Conservation (phyloP, 2,888 invertebrate genomes). For the Eupithecia subfuscata region DNA sequence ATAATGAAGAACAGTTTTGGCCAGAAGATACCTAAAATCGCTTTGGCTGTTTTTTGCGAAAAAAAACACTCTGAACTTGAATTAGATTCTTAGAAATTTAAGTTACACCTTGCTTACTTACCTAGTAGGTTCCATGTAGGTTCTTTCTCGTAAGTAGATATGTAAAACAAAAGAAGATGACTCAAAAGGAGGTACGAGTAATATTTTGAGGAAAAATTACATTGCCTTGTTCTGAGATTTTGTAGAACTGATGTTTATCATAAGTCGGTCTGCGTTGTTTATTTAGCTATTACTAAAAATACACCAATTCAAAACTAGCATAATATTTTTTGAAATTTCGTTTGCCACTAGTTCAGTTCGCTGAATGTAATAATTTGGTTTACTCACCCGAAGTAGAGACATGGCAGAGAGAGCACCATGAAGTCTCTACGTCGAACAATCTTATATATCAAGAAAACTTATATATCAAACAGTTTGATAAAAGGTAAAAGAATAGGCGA, state of each 20-base stretch:
- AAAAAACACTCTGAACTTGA: background rate
- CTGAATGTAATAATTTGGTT: background rate
- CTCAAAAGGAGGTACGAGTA: background rate
- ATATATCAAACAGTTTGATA: too few relatives aligned
- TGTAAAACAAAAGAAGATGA: background rate
- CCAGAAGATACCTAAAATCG: constrained; percentile 8
- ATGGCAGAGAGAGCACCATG: background rate
- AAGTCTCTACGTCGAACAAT: background rate
- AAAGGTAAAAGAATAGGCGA: too few relatives aligned
- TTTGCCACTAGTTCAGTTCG: background rate
- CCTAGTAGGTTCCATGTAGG: too few relatives aligned
- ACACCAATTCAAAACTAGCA: background rate
- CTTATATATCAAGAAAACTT: too few relatives aligned
- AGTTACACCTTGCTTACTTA: background rate
- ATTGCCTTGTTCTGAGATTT: background rate
- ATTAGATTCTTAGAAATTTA: background rate
- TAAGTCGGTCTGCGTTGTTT: background rate
- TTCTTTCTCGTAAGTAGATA: background rate
- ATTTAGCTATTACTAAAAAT: background rate
- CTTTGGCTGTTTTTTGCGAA: background rate
- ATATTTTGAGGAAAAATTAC: background rate
- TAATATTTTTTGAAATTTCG: background rate
- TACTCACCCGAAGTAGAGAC: background rate
- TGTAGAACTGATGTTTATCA: background rate
- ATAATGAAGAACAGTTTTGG: constrained; percentile 38